phyloP scores from a whole-genome alignment of 1,140 invertebrate genomes.

The Mizuhopecten yessoensis region DNA sequence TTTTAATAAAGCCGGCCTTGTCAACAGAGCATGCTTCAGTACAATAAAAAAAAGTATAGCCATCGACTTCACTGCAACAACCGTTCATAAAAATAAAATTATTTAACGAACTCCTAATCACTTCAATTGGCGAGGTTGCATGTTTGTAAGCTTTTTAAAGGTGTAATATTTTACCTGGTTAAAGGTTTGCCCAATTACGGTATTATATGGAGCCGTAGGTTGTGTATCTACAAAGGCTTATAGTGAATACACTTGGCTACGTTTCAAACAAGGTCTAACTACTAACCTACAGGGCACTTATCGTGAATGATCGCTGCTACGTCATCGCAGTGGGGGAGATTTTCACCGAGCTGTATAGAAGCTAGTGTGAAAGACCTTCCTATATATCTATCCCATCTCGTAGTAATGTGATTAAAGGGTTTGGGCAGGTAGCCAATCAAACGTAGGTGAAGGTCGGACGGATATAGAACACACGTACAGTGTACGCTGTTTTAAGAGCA shows the following conservation, averaged over 20 bases:
- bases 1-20: too few relatives aligned
- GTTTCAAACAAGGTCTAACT: background rate
- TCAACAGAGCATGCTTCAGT: too few relatives aligned
- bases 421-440: conserved; percentile 22
- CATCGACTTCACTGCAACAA: too few relatives aligned
- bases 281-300: background rate
- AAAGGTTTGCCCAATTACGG: background rate
- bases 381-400: background rate
- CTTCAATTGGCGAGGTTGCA: background rate
- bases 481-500: background rate
- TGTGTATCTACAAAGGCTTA: background rate
- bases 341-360: conserved; percentile 17
- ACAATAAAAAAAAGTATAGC: too few relatives aligned
- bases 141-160: background rate
- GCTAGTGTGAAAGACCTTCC: conserved; percentile 31
- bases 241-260: conserved; percentile 8
- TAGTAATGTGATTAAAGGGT: conserved; percentile 13
- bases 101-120: background rate
- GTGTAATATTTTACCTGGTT: background rate
- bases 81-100: background rate
- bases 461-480: conserved; percentile 27
- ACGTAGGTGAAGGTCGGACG: background rate
- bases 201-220: background rate
- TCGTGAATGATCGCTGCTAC: conserved; percentile 37
- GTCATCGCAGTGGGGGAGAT: conserved; percentile 8